These are phyloP conservation scores for Bombycilla garrulus DNA, from an alignment of 2,113 vertebrate genomes.

Conservation along the genomic window DNA sequence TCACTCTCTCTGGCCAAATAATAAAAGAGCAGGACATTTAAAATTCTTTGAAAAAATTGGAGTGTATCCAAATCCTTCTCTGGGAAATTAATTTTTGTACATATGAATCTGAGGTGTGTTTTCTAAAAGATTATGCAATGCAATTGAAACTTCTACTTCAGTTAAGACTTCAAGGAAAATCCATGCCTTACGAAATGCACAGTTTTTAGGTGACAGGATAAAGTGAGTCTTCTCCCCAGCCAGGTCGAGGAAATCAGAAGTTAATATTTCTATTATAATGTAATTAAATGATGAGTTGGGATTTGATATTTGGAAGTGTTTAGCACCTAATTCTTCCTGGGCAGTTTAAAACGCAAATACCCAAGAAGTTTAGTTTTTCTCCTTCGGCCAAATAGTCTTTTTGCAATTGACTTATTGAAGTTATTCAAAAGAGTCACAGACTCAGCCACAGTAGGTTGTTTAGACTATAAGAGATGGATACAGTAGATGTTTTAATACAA, in stretches of 20 bases:
- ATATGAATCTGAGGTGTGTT: not conserved
- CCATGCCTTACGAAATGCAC: not conserved
- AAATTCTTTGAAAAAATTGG: not conserved
- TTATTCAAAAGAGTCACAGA: not conserved
- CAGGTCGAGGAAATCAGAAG: not conserved
- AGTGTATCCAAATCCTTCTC: not conserved
- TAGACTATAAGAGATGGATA: not conserved
- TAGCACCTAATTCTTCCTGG: not conserved
- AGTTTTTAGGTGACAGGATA: not conserved
- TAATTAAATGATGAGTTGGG: not conserved
- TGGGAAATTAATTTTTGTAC: not conserved
- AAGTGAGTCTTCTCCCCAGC: not conserved
- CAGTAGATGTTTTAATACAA: not conserved
- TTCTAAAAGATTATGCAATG: not conserved
- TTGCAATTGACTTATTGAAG: not conserved
- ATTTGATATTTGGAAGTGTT: not conserved
- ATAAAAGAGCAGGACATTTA: not conserved
- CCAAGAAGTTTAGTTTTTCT: not conserved
- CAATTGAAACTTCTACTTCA: not conserved
- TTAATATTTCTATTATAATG: not conserved
- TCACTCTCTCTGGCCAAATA: not conserved
- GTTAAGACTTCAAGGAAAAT: not conserved
- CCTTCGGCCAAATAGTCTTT: not conserved
- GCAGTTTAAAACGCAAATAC: not conserved
- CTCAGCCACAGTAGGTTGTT: not conserved